phyloP scores from a whole-genome alignment of 2,797 vertebrate species.

The Threskiornis aethiopicus region DNA sequence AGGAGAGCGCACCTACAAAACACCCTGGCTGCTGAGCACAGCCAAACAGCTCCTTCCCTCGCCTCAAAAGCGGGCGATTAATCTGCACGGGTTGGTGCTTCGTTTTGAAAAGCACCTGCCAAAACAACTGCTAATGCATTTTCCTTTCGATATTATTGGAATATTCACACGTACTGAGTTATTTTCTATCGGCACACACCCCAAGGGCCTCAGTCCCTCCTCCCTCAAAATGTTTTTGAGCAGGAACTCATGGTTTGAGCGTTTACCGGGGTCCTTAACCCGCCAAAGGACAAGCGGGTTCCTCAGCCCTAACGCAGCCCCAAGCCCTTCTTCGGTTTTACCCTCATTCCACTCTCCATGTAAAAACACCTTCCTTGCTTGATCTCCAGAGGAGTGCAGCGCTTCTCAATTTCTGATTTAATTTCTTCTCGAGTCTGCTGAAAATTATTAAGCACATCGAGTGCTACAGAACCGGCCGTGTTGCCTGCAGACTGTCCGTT shows the following conservation, averaged over 20 bases:
- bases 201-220: not conserved
- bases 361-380: not conserved
- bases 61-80: fast-evolving
- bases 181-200: fast-evolving
- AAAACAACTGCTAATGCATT: not conserved
- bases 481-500: not conserved
- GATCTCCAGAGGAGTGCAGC: not conserved
- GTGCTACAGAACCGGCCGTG: not conserved
- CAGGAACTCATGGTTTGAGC: not conserved
- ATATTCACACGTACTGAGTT: not conserved
- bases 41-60: not conserved
- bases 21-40: not conserved
- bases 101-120: not conserved
- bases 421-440: not conserved
- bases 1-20: not conserved
- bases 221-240: not conserved
- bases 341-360: not conserved
- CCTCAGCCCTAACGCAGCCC: not conserved
- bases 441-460: not conserved
- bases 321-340: not conserved
- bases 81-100: not conserved
- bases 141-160: not conserved
- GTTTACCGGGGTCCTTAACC: not conserved
- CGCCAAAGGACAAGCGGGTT: not conserved
- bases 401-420: not conserved